Base-by-base conservation (phyloP, 92 coral and sea anemone genomes). In the Siderastrea radians region DNA sequence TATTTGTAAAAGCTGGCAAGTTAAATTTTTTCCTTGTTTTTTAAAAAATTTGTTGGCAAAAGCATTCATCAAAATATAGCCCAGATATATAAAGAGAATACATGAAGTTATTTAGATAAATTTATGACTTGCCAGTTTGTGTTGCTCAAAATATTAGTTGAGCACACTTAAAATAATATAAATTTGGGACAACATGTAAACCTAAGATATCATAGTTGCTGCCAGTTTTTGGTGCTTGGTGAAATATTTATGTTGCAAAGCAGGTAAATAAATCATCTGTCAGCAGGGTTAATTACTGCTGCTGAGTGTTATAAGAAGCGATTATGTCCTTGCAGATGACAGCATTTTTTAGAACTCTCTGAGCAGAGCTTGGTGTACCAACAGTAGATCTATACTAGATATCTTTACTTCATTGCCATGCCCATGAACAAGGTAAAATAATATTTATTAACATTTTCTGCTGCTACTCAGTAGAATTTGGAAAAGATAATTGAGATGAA, bases 161-260 rank as follows among this genome's bases (percentile, higher is more conserved):
- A 55, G 12, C 12, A 7, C 12, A 11, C 61, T 55, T 7, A 13
- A 53, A 75, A 53, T 53, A 11, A 75, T 26, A 26, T 26, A 26
- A 26, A 26, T 26, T 26, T 26, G 38, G 38, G 38, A 26, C 38
- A 26, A 26, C 38, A 26, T 26, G 38, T 26, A 26, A 26, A 26
- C 38, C 38, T 26, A 26, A 26, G 38, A 26, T 26, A 26, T 26
- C 38, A 26, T 26, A 26, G 38, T 26, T 26, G 43, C 1, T 17
- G 49, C 38, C 51, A 57, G 48, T 43, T 11, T 54, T 15, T 55
- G 4, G 43, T 58, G 51, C 43, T 19, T 57, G 14, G n/a, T 77
- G 14, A 77, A 77, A 59, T 49, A 79, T 79, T 62, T 48, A 49
- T 79, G 54, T 48, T 49, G 72, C 51, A 79, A 46, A 10, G 72